These are phyloP conservation scores for Alviniconcha marisindica DNA, from an alignment of 1,140 invertebrate species.

Conservation along the genomic window DNA sequence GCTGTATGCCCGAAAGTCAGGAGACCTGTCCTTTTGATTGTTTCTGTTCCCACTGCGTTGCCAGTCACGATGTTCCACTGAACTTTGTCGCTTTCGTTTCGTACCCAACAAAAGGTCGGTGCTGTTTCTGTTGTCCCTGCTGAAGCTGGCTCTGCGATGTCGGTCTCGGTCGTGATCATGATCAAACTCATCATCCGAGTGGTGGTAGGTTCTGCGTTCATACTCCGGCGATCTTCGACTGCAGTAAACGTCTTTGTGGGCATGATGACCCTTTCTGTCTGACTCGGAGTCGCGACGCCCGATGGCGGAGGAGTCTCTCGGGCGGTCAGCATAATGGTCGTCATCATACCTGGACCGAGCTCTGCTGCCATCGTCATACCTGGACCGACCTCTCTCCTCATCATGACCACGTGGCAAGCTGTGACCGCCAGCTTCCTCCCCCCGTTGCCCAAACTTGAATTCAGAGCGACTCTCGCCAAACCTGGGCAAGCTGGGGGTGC, in stretches of 20 bases:
- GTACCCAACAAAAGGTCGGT: not conserved
- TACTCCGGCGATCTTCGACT: not conserved
- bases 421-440: not conserved
- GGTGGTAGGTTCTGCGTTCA: constrained; percentile 8
- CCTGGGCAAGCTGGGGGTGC: not conserved
- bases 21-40: not conserved
- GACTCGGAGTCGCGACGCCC: constrained; percentile 7
- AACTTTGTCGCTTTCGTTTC: not conserved
- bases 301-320: not conserved
- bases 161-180: not conserved
- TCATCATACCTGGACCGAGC: not conserved
- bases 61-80: not conserved
- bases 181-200: not conserved
- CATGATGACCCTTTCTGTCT: not conserved
- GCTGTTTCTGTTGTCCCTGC: not conserved
- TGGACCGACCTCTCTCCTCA: not conserved
- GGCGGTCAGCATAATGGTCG: not conserved
- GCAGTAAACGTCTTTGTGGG: not conserved
- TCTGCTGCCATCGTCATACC: not conserved
- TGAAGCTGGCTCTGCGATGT: not conserved
- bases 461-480: not conserved
- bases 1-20: constrained; percentile 3
- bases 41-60: not conserved
- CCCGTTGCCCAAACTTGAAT: not conserved
- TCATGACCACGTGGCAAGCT: not conserved